phyloP scores from a whole-genome alignment of 2,113 vertebrate genomes.

The Plecotus auritus region DNA sequence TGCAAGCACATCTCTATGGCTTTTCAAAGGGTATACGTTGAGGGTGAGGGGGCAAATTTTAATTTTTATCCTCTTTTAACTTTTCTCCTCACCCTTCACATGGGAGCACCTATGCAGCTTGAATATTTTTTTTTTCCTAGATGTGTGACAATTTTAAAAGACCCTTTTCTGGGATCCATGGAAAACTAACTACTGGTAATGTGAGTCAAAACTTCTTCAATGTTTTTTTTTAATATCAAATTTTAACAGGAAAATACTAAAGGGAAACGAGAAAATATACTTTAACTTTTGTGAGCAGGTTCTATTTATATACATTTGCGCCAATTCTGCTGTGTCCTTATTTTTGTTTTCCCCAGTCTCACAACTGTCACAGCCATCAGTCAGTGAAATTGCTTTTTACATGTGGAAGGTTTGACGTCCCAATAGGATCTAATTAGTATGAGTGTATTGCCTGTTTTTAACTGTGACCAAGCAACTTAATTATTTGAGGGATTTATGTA shows the following conservation, averaged over 20 bases:
- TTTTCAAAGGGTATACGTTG: neutral
- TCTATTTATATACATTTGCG: neutral
- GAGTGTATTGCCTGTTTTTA: neutral
- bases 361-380: neutral
- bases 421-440: neutral
- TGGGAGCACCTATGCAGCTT: neutral
- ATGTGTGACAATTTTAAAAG: neutral
- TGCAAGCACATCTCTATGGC: neutral
- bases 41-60: neutral
- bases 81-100: neutral
- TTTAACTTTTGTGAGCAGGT: neutral
- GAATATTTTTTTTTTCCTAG: neutral
- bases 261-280: neutral
- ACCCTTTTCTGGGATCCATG: neutral
- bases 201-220: neutral
- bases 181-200: neutral
- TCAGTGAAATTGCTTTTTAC: neutral
- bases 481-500: constrained; percentile 15
- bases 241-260: neutral
- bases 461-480: neutral
- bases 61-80: neutral
- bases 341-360: neutral
- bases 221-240: neutral
- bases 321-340: neutral
- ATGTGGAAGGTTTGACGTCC: neutral